Evolutionary conservation across 1,140 invertebrate species (phyloP), one percentile per base, ranked within the genome.

Genomic region (Trichomalopsis sarcophagae): DNA sequence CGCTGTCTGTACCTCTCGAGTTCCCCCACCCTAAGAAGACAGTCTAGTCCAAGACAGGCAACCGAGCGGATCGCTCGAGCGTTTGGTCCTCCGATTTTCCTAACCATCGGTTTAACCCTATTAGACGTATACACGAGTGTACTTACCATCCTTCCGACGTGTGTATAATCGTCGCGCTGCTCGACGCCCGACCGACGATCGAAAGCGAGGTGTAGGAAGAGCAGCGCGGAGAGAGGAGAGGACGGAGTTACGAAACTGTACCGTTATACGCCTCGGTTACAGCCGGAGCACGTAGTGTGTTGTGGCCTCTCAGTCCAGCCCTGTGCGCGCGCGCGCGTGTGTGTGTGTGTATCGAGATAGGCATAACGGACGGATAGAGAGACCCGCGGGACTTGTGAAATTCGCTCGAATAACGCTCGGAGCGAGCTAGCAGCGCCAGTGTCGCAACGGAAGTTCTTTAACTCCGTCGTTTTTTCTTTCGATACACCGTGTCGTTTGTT

Each of bases 41-140:
- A 84, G 82, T 84, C 75, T 79, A 50, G 68, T 62, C 68, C 5
- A 75, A 69, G 82, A 78, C 75, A 71, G 4, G 27, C 76, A 14
- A 69, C 40, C 82, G 73, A 77, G 77, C 21, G 33, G 55, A 73
- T 36, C 47, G 77, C 50, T n/a, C 76, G 69, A 40, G 36, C 62
- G 17, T 36, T 4, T n/a, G 17, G 44, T 79, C 23, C 47, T 44
- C 40, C 40, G 40, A 44, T 44, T 44, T 44, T 44, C 9, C 7
- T 44, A 5, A 9, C 40, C 40, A 9, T 44, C 40, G 36, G 27
- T 36, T 4, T 36, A 36, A 36, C 40, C 10, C 40, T 44, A 11
- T 44, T 27, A 27, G 27, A 44, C 40, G 33, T 36, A 33, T 33
- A 5, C 33, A 36, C 2, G 5, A 47, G 44, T 13, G 9, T 47